phyloP scores from a whole-genome alignment of 2,888 invertebrate species.

The Drosophila testacea region DNA sequence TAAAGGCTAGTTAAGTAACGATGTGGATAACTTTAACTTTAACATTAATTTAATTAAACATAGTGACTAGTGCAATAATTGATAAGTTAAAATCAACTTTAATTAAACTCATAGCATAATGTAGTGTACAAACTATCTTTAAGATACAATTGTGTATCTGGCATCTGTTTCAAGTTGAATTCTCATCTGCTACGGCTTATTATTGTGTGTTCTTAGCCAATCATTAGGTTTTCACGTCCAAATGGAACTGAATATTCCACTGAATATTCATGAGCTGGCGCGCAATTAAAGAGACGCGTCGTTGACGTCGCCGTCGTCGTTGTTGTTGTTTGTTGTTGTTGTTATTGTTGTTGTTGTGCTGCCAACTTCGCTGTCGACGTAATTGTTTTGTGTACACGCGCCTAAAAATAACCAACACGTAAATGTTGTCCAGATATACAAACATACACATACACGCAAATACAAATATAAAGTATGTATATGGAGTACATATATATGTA shows the following conservation, averaged over 20 bases:
- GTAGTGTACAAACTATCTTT: background rate
- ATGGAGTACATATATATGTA: slow-evolving; percentile 10
- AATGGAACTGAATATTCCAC: slow-evolving; percentile 25
- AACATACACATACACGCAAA: slow-evolving; percentile 12
- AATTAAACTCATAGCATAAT: too few relatives aligned
- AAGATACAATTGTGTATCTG: slow-evolving; percentile 4
- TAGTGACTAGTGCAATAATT: too few relatives aligned
- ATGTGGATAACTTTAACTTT: too few relatives aligned
- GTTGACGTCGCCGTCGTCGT: slow-evolving; percentile 2
- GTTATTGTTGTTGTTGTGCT: slow-evolving; percentile 5
- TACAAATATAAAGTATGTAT: slow-evolving; percentile 1
- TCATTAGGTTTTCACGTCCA: slow-evolving; percentile 22
- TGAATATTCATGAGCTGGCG: slow-evolving; percentile 55
- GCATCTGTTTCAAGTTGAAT: slow-evolving; percentile 7
- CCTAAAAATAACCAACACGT: slow-evolving; percentile 72
- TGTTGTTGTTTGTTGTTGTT: slow-evolving; percentile 9
- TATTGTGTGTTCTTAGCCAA: slow-evolving; percentile 37
- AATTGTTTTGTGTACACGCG: slow-evolving; percentile 67
- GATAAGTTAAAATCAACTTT: background rate
- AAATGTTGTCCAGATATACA: slow-evolving; percentile 63
- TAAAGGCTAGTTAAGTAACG: too few relatives aligned
- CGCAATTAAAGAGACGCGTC: slow-evolving; percentile 51
- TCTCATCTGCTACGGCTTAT: slow-evolving; percentile 14
- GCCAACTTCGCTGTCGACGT: slow-evolving; percentile 36
- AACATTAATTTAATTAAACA: too few relatives aligned